A percentile compares a stretch with the other conserved stretches of the same genome.
These are phyloP conservation scores for Zoanthus sansibaricus DNA, from an alignment of 92 coral and sea anemone species.

Conservation along the genomic window DNA sequence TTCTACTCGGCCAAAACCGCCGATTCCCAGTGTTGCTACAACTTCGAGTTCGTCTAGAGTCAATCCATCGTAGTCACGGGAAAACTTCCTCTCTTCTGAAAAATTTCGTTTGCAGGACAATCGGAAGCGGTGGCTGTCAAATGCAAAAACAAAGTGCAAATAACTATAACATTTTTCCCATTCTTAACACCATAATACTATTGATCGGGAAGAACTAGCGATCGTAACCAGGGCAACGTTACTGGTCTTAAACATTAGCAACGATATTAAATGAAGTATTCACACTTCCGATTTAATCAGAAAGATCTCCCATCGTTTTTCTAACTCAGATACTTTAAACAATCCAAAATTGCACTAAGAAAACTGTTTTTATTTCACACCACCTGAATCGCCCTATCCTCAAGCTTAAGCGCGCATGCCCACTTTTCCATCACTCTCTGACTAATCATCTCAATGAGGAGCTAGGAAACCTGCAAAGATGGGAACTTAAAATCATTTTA, in stretches of 20 bases:
- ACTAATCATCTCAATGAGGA: neutral
- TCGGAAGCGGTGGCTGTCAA: slow-evolving; percentile 30
- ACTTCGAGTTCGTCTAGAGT: slow-evolving; percentile 87
- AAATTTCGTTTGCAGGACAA: neutral
- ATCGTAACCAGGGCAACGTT: neutral
- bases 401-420: slow-evolving; percentile 1
- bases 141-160: neutral
- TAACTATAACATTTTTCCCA: neutral
- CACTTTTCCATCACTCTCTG: slow-evolving; percentile 22
- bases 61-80: slow-evolving; percentile 84
- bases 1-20: slow-evolving; percentile 92
- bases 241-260: neutral
- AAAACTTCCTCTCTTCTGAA: slow-evolving; percentile 67
- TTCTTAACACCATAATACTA: no score
- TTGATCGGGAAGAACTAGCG: neutral
- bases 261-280: neutral
- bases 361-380: slow-evolving; percentile 15
- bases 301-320: neutral
- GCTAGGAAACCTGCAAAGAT: neutral
- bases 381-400: slow-evolving; percentile 11
- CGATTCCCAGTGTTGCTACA: slow-evolving; percentile 90
- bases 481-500: no score
- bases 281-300: slow-evolving; percentile 14
- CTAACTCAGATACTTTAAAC: neutral
- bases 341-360: slow-evolving; percentile 5